Base-by-base conservation (phyloP, 1,140 invertebrate genomes). In the Anastatus disparis region DNA sequence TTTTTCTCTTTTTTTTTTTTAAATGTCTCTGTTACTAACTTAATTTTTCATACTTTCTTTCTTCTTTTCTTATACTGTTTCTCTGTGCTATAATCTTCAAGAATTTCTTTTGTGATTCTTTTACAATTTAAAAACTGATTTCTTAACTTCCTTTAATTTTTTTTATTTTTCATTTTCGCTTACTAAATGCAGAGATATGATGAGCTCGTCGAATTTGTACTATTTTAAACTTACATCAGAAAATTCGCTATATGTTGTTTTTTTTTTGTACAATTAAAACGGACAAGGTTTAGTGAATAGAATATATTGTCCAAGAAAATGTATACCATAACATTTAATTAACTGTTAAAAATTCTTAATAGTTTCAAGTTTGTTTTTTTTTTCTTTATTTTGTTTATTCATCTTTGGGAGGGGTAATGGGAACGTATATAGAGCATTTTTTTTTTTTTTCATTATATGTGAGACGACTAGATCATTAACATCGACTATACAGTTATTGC, bases 401-500 rank as follows among this genome's bases (percentile, higher is more conserved):
- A 55, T 66, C 27, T 67, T 59, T 20, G 58, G 26, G 48, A 3
- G 22, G 52, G 50, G 15, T 58, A 56, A n/a, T n/a, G 38, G 46
- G 42, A 20, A 15, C 50, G 46, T 69, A 68, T 55, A 59, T 46
- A 42, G 15, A n/a, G n/a, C n/a, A n/a, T n/a, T n/a, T n/a, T n/a
- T n/a, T 29, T 69, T 70, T 71, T 68, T 74, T 53, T 53, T 59
- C 72, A 58, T 74, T 71, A 71, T 71, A 75, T 62, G 72, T 76
- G 74, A 80, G 78, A 81, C 79, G 76, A 80, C 78, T 81, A 82
- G 79, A 83, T 75, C 77, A 78, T 79, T 78, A 82, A 84, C 81
- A 83, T 83, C 81, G 72, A 84, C 81, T 84, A 83, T 83, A 84
- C 80, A 83, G 73, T 82, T 84, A 84, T 84, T 84, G 80, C 82